Percentiles rank a stretch among this genome's conserved stretches.
phyloP scores from a whole-genome alignment of 2,888 invertebrate genomes.

The Syrista parreyssii region DNA sequence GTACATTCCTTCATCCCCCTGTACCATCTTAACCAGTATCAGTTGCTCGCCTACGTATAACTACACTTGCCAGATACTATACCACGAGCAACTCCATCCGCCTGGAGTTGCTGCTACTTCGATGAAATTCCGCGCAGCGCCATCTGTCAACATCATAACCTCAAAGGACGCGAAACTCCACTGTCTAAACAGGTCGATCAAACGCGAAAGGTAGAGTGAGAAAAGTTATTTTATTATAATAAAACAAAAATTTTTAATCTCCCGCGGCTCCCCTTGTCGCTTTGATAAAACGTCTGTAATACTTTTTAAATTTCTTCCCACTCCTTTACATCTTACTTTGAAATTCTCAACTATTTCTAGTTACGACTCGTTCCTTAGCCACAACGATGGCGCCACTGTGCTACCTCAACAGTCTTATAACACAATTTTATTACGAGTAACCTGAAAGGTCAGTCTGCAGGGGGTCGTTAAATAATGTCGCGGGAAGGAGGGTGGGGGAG shows the following conservation, averaged over 20 bases:
- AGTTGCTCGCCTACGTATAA: not conserved
- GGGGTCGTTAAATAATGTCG: not conserved
- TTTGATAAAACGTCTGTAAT: no score
- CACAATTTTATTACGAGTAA: not conserved
- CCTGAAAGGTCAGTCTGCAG: not conserved
- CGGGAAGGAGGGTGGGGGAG: no score
- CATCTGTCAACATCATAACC: not conserved
- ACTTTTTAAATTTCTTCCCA: no score
- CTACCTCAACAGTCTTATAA: not conserved
- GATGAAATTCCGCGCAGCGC: not conserved
- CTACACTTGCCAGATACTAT: not conserved
- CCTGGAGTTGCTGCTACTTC: not conserved
- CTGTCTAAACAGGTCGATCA: not conserved
- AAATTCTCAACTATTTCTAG: not conserved
- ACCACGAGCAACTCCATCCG: no score
- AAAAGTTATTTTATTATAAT: no score
- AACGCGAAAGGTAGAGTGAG: not conserved
- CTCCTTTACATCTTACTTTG: no score
- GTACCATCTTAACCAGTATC: not conserved
- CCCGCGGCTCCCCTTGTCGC: no score
- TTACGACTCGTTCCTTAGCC: not conserved
- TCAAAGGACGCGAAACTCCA: not conserved
- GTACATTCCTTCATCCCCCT: not conserved
- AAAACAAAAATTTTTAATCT: no score
- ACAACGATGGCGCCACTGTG: not conserved